phyloP scores from a whole-genome alignment of 2,888 invertebrate species.

The Sesia apiformis region DNA sequence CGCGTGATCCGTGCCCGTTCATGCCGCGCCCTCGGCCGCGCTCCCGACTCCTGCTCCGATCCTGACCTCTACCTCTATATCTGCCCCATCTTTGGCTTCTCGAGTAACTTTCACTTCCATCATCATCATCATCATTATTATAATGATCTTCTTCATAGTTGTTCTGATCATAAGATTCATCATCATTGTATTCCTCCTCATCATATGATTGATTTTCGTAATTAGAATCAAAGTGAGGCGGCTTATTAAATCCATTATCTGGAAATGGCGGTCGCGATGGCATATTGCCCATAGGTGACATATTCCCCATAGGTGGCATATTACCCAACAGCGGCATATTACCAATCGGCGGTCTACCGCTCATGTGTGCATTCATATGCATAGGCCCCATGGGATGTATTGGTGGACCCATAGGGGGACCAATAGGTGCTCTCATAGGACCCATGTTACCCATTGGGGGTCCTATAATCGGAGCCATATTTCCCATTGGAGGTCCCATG shows the following conservation, averaged over 20 bases:
- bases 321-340: constrained; percentile 35
- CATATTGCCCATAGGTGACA: constrained; percentile 21
- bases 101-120: constrained; percentile 28
- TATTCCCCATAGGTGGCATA: constrained; percentile 27
- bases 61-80: constrained; percentile 35
- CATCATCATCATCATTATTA: constrained; percentile 38
- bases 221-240: constrained; percentile 30
- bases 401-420: constrained; percentile 22
- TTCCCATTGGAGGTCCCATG: constrained; percentile 21
- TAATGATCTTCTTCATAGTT: constrained; percentile 44
- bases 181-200: constrained; percentile 41
- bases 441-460: constrained; percentile 22
- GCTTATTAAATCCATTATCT: constrained; percentile 57
- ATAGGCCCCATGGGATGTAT: constrained; percentile 21
- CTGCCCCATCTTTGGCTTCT: constrained; percentile 54
- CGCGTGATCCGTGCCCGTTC: constrained; percentile 20
- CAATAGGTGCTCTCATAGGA: constrained; percentile 24
- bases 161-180: constrained; percentile 37
- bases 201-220: constrained; percentile 48
- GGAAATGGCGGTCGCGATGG: constrained; percentile 37
- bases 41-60: constrained; percentile 31
- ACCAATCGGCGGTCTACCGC: constrained; percentile 26
- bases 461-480: constrained; percentile 27
- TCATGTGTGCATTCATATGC: constrained; percentile 25
- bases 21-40: constrained; percentile 47